A percentile compares a stretch with the other conserved stretches of the same genome.
Evolutionary conservation across 2,113 vertebrate genomes (phyloP).

Genomic region (Heterocephalus glaber): DNA sequence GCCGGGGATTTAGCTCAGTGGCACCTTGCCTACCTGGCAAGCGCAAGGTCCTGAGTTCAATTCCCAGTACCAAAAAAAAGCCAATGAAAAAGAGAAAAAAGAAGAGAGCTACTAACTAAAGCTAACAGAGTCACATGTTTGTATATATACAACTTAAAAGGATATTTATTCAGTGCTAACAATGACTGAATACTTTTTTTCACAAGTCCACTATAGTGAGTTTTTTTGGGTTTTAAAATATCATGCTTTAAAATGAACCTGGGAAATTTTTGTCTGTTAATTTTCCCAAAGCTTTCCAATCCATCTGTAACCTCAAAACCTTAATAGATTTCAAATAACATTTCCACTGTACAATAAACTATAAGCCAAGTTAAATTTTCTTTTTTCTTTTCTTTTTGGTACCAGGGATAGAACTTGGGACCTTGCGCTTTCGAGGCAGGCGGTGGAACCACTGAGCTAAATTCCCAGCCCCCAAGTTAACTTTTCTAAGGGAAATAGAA

Average conservation of each 20-base stretch:
- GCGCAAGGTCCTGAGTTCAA: too few relatives aligned
- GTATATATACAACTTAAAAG: slow-evolving; percentile 55
- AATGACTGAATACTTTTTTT: slow-evolving; percentile 53
- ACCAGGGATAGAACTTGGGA: too few relatives aligned
- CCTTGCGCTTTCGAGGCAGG: too few relatives aligned
- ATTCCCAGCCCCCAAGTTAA: too few relatives aligned
- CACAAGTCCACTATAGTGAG: neutral
- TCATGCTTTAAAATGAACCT: slow-evolving; percentile 56
- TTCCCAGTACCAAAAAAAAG: too few relatives aligned
- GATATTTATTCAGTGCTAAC: slow-evolving; percentile 54
- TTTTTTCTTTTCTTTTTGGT: too few relatives aligned
- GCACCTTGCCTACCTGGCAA: too few relatives aligned
- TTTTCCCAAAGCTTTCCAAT: neutral
- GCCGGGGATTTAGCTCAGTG: too few relatives aligned
- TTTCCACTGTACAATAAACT: neutral
- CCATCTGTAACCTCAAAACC: neutral
- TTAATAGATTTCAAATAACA: neutral
- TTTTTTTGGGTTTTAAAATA: slow-evolving; percentile 50
- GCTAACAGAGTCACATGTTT: slow-evolving; percentile 9
- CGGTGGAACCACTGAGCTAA: too few relatives aligned
- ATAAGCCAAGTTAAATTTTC: neutral
- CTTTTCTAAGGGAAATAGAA: neutral
- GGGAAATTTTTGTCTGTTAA: slow-evolving; percentile 34
- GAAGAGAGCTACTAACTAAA: slow-evolving; percentile 81
- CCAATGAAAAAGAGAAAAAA: slow-evolving; percentile 81